A percentile compares a stretch with the other conserved stretches of the same genome.
These are phyloP conservation scores for Myotis planiceps DNA, from an alignment of 2,797 vertebrate species.

Conservation along the genomic window DNA sequence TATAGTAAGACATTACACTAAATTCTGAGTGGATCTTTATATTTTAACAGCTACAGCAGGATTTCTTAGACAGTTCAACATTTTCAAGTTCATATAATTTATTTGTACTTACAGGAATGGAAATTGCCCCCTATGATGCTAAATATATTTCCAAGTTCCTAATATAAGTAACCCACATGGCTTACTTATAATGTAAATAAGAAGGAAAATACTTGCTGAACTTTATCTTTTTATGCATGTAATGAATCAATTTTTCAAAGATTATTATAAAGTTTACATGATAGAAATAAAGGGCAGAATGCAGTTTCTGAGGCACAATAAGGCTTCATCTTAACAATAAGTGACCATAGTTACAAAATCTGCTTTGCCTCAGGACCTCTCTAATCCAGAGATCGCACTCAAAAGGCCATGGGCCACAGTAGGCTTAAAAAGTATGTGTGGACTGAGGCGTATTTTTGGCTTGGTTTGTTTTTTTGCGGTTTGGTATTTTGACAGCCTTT, in stretches of 20 bases:
- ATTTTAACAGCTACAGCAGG: neutral
- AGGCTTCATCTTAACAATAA: neutral
- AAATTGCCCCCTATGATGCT: neutral
- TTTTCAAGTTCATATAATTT: neutral
- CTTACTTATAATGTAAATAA: constrained; percentile 24
- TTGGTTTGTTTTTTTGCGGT: neutral
- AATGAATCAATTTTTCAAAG: neutral
- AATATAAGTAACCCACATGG: neutral
- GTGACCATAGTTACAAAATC: neutral
- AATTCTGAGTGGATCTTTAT: neutral
- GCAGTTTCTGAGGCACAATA: neutral
- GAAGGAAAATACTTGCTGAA: constrained; percentile 14
- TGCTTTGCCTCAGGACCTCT: neutral
- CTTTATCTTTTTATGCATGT: neutral
- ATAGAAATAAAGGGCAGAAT: neutral
- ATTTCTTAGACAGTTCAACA: neutral
- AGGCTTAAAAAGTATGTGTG: neutral
- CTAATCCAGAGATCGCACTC: neutral
- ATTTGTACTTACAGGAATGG: neutral
- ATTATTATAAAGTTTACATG: neutral
- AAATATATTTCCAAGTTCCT: neutral
- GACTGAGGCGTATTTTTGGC: neutral
- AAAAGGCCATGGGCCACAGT: neutral
- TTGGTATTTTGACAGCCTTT: neutral
- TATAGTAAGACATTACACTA: neutral